Evolutionary conservation across 2,888 invertebrate species (phyloP).

Genomic region (Xanthia togata): DNA sequence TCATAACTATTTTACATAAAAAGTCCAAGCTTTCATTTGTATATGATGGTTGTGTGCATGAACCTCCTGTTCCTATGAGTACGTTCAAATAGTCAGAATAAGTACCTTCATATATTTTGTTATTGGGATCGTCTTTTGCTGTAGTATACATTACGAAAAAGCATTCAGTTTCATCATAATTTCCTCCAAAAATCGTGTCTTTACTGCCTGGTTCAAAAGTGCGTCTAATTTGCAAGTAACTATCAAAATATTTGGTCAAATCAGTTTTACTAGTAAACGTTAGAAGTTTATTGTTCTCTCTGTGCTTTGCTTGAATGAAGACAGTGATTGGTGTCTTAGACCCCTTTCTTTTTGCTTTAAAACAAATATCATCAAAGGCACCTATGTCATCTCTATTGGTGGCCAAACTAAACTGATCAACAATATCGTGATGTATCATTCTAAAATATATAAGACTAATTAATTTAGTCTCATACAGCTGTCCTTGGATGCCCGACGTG

Average conservation of each 20-base stretch:
- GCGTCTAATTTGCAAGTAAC: conserved; percentile 46
- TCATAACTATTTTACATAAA: conserved; percentile 41
- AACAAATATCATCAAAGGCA: conserved; percentile 31
- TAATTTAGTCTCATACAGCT: conserved; percentile 58
- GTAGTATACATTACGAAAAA: conserved; percentile 59
- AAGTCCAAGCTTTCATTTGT: conserved; percentile 18
- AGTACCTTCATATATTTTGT: background rate
- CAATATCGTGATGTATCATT: too few relatives aligned
- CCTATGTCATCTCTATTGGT: too few relatives aligned
- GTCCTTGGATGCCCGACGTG: conserved; percentile 60
- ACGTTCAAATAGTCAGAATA: conserved; percentile 22
- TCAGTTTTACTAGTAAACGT: conserved; percentile 36
- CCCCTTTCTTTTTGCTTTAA: conserved; percentile 46
- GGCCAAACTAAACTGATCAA: too few relatives aligned
- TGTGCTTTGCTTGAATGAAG: conserved; percentile 62
- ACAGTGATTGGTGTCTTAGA: conserved; percentile 30
- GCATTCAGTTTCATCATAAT: conserved; percentile 43
- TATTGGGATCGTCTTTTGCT: conserved; percentile 35
- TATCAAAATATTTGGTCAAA: conserved; percentile 46
- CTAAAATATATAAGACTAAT: too few relatives aligned
- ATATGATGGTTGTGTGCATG: too few relatives aligned
- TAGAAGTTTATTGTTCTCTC: conserved; percentile 44
- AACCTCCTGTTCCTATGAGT: conserved; percentile 50
- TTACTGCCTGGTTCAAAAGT: conserved; percentile 28
- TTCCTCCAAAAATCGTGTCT: conserved; percentile 42